Evolutionary conservation across 2,888 invertebrate species (phyloP).

Genomic region (Cistogaster globosa): DNA sequence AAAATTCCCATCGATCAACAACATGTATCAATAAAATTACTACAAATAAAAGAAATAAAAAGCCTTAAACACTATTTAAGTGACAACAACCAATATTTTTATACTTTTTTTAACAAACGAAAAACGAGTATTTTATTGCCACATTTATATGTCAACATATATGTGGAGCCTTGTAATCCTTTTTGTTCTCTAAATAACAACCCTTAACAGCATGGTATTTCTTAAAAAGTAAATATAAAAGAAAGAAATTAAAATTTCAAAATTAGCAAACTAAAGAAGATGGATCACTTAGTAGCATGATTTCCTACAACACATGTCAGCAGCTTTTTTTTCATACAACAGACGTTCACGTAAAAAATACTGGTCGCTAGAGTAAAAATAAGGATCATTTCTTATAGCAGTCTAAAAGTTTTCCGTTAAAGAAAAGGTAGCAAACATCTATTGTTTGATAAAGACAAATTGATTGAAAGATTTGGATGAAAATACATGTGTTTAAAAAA

Average conservation of each 20-base stretch:
- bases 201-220: conserved; percentile 34
- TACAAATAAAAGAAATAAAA: conserved; percentile 3
- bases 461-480: conserved; percentile 12
- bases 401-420: not conserved
- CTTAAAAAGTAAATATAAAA: conserved; percentile 9
- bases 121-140: not conserved
- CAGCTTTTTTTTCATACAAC: not conserved
- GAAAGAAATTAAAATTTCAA: conserved; percentile 36
- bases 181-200: not conserved
- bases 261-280: conserved; percentile 74
- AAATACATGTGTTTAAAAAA: not conserved
- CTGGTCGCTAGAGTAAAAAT: not conserved
- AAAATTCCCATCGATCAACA: conserved; percentile 80
- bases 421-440: conserved; percentile 20
- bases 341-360: not conserved
- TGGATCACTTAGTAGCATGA: conserved; percentile 81
- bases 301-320: conserved; percentile 69
- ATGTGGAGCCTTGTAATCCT: not conserved
- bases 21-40: conserved; percentile 32
- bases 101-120: not conserved
- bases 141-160: conserved; percentile 17
- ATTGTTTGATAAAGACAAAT: conserved; percentile 35
- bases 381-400: conserved; percentile 3
- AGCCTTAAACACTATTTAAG: conserved; percentile 52
- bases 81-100: conserved; percentile 52